Evolutionary conservation across 2,797 vertebrate species (phyloP), one percentile per base, ranked within the genome.

Genomic region (Xiphophorus birchmanni): DNA sequence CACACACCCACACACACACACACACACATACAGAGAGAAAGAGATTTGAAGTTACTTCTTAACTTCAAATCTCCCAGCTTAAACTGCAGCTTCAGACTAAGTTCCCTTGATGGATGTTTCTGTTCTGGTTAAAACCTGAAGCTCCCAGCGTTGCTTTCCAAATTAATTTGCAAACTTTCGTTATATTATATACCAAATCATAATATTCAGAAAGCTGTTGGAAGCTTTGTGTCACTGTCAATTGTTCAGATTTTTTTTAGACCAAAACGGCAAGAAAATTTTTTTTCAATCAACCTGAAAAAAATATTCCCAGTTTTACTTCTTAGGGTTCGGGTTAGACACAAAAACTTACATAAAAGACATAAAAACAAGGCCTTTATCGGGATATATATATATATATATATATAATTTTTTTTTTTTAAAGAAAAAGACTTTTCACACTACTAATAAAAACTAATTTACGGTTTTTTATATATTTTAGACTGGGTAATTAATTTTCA

Each of bases 1-100:
- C 1, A 47, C 56, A 63, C 86, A 89, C 89, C 88, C 82, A 78
- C 79, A 73, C 76, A 82, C 58, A 37, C 81, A 80, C 44, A 45
- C 44, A 17, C 32, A 48, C 29, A 54, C 7, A 76, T 2, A 47
- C 56, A 29, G 13, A 26, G 35, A 42, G 40, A 13, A 32, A 13
- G 5, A 17, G 13, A 63, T 50, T 50, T 18, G 18, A 18, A 50
- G 12, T 47, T 47, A 47, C 12, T 47, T 47, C 45, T 47, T 47
- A 47, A 47, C 45, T 47, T 15, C 12, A 58, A 12, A 32, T 60
- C 32, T 63, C 35, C 40, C 35, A 15, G 37, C 13, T 65, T 21
- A 40, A 37, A 37, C 35, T 65, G 32, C 35, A 37, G 32, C 32
- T 65, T 37, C 7, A 37, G 17, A 37, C 17, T 65, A 56, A 56